phyloP scores from a whole-genome alignment of 2,797 vertebrate species.

The Nyctibius grandis region DNA sequence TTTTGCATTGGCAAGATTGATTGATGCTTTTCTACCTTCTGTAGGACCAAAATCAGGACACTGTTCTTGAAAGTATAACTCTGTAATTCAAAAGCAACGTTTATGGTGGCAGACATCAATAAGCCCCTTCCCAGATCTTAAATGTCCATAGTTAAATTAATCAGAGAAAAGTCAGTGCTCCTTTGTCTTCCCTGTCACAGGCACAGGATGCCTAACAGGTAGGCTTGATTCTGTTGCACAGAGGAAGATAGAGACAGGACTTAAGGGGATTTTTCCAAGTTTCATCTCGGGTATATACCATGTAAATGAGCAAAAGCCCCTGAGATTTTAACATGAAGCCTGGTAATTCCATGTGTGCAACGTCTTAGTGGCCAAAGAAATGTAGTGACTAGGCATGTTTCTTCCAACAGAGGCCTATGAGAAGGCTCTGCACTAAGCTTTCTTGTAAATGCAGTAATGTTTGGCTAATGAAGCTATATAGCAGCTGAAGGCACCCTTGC shows the following conservation, averaged over 20 bases:
- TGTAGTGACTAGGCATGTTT: not conserved
- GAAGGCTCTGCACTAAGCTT: not conserved
- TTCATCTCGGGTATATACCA: not conserved
- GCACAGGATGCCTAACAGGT: not conserved
- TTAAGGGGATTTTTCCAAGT: not conserved
- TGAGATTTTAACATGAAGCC: not conserved
- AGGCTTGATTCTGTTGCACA: not conserved
- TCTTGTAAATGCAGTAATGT: not conserved
- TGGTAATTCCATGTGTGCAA: rapidly evolving
- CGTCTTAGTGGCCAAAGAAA: not conserved
- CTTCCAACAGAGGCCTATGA: not conserved
- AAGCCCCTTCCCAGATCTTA: not conserved
- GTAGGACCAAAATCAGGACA: not conserved
- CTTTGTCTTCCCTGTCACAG: not conserved
- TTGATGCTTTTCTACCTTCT: not conserved
- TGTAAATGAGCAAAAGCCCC: not conserved
- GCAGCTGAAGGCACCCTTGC: not conserved
- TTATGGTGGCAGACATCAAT: not conserved
- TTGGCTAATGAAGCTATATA: not conserved
- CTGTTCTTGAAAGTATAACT: not conserved
- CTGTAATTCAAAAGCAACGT: not conserved
- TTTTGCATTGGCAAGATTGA: not conserved
- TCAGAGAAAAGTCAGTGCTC: not conserved
- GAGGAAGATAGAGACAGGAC: not conserved
- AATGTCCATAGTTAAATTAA: not conserved